Conservation (phyloP, 2,113 vertebrate genomes). For the Abramis brama region DNA sequence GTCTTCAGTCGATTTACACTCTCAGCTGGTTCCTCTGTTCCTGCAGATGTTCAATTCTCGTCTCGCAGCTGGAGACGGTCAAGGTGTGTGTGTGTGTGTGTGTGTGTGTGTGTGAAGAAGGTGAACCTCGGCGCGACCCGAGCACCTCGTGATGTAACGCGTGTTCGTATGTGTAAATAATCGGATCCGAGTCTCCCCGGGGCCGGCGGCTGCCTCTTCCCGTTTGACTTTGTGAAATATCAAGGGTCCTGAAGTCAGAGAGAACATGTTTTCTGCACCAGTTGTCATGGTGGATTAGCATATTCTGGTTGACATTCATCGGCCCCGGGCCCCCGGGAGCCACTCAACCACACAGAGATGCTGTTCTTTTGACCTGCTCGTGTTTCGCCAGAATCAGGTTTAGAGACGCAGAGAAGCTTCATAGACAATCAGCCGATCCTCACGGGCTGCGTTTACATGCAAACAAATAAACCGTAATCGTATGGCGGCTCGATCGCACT, state of each 20-base stretch:
- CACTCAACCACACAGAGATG: neutral
- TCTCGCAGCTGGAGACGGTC: slow-evolving; percentile 43
- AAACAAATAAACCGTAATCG: too few relatives aligned
- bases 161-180: slow-evolving; percentile 65
- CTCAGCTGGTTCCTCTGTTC: slow-evolving; percentile 8
- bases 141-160: neutral
- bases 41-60: slow-evolving; percentile 52
- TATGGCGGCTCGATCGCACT: too few relatives aligned
- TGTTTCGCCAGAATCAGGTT: neutral
- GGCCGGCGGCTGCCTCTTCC: slow-evolving; percentile 66
- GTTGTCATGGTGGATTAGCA: slow-evolving; percentile 76
- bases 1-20: neutral
- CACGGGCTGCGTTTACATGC: too few relatives aligned
- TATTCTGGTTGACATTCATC: slow-evolving; percentile 72
- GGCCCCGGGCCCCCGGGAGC: slow-evolving; percentile 19
- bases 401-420: neutral
- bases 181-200: slow-evolving; percentile 62
- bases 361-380: neutral
- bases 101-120: neutral
- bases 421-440: too few relatives aligned
- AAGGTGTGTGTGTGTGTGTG: slow-evolving; percentile 10
- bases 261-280: slow-evolving; percentile 74
- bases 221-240: slow-evolving; percentile 81
- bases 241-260: slow-evolving; percentile 73
- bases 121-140: neutral